Evolutionary conservation across 2,113 vertebrate species (phyloP).

Genomic region (Anoura caudifer): DNA sequence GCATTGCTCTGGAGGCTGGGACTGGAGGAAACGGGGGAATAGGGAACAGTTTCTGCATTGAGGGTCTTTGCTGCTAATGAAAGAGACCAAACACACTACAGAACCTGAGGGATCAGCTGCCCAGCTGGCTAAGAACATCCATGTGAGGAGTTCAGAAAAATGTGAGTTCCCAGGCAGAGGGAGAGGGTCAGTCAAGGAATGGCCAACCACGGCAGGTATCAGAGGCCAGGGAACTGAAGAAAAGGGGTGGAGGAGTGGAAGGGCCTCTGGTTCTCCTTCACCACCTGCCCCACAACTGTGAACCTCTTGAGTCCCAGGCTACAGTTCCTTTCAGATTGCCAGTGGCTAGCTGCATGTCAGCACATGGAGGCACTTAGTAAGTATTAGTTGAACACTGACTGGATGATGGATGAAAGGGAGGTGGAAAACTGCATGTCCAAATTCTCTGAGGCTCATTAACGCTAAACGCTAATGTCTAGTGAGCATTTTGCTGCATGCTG

Average conservation of each 20-base stretch:
- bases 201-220: not conserved
- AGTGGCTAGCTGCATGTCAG: not conserved
- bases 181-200: not conserved
- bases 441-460: not conserved
- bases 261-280: not conserved
- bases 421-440: not conserved
- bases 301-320: not conserved
- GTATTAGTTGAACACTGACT: not conserved
- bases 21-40: not conserved
- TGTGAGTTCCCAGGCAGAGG: not conserved
- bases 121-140: not conserved
- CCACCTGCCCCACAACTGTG: too few species aligned
- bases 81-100: not conserved
- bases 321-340: not conserved
- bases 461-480: not conserved
- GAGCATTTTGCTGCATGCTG: not conserved
- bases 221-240: rapidly evolving
- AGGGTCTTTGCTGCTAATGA: not conserved
- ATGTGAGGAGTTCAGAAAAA: not conserved
- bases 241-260: not conserved
- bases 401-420: not conserved
- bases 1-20: not conserved
- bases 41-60: not conserved
- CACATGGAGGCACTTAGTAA: not conserved
- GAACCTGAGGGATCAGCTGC: not conserved